A percentile compares a stretch with the other conserved stretches of the same genome.
These are phyloP conservation scores for Pyrrhia umbra DNA, from an alignment of 2,888 invertebrate species.

Conservation along the genomic window DNA sequence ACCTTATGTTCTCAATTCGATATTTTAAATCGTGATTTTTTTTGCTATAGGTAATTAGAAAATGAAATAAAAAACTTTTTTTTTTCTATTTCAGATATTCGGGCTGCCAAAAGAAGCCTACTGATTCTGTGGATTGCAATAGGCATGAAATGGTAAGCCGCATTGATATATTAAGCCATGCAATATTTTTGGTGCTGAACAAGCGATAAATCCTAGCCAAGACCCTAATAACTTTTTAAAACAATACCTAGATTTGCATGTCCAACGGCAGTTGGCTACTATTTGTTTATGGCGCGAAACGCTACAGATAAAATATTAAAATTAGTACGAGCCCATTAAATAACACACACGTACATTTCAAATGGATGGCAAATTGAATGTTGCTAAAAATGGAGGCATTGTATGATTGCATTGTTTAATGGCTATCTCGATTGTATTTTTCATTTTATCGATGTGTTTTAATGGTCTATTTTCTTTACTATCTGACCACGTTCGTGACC, in stretches of 20 bases:
- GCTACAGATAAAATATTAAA: slow-evolving; percentile 70
- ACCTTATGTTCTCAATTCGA: no score
- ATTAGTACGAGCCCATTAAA: slow-evolving; percentile 62
- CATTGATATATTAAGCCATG: no score
- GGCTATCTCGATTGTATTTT: slow-evolving; percentile 1
- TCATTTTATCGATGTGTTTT: background rate
- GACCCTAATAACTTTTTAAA: slow-evolving; percentile 44
- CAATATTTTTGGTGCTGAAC: no score
- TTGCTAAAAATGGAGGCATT: slow-evolving; percentile 51
- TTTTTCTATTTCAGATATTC: slow-evolving; percentile 18
- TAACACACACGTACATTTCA: slow-evolving; percentile 45
- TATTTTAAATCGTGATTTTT: no score
- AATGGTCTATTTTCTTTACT: no score
- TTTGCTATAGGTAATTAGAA: no score
- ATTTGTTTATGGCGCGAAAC: slow-evolving; percentile 66
- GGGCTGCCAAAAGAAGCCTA: background rate
- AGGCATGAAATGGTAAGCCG: background rate
- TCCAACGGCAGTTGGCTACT: slow-evolving; percentile 51
- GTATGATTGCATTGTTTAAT: slow-evolving; percentile 36
- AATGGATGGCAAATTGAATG: slow-evolving; percentile 32
- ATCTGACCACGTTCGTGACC: no score
- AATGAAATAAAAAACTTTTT: background rate
- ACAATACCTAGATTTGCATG: slow-evolving; percentile 65
- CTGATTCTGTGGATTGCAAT: no score
- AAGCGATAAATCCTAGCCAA: no score